Conservation (phyloP, 2,888 invertebrate genomes). For the Parnassius glacialis region DNA sequence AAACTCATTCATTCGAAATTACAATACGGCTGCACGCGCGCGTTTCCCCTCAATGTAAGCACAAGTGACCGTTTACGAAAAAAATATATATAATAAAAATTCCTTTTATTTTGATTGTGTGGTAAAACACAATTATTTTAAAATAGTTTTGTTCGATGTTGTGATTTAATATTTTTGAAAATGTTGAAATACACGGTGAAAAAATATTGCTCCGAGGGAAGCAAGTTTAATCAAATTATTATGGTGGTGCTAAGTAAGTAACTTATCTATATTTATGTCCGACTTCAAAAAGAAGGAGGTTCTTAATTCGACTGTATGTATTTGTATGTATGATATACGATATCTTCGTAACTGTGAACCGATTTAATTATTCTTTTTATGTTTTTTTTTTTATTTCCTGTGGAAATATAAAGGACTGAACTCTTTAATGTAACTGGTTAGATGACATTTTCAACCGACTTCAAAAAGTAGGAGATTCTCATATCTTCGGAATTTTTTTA, state of each 20-base stretch:
- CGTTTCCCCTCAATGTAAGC: conserved; percentile 33
- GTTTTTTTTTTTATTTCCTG: no score
- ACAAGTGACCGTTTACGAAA: conserved; percentile 12
- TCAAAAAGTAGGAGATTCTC: no score
- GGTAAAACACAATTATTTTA: conserved; percentile 11
- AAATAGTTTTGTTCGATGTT: conserved; percentile 23
- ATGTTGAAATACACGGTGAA: conserved; percentile 74
- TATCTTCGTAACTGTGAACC: no score
- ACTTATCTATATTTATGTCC: conserved; percentile 3
- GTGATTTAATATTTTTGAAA: conserved; percentile 32
- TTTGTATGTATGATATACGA: no score
- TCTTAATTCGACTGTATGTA: no score
- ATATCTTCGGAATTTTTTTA: no score
- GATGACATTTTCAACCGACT: no score
- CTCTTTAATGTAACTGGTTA: no score
- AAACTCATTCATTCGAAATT: conserved; percentile 34
- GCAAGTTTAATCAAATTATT: conserved; percentile 65
- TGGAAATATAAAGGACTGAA: no score
- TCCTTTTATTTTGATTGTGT: conserved; percentile 17
- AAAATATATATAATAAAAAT: conserved; percentile 13
- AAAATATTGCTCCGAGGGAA: conserved; percentile 71
- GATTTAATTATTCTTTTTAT: no score
- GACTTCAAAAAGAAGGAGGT: no score
- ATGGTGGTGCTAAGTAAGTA: conserved; percentile 65
- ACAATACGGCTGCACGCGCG: conserved; percentile 35